Evolutionary conservation across 2,888 invertebrate genomes (phyloP).

Genomic region (Apamea sordens): DNA sequence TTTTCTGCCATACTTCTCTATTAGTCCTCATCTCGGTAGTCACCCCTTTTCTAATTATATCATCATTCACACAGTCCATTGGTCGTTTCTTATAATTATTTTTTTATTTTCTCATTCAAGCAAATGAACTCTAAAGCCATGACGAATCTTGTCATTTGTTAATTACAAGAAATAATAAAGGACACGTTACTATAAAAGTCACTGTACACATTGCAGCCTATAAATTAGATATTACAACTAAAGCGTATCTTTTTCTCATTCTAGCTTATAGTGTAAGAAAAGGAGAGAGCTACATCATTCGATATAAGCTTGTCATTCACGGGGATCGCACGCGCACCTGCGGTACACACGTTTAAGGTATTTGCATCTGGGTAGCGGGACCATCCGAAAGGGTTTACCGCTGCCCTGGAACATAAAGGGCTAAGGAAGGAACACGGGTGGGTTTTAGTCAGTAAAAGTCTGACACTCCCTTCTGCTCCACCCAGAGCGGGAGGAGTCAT

Average conservation of each 20-base stretch:
- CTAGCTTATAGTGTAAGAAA: background rate
- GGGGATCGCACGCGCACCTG: conserved; percentile 61
- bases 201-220: conserved; percentile 5
- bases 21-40: too few relatives aligned
- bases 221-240: conserved; percentile 12
- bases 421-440: too few relatives aligned
- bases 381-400: too few relatives aligned
- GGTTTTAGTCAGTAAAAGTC: too few relatives aligned
- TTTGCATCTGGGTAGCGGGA: conserved; percentile 71
- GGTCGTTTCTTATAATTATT: background rate
- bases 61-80: too few relatives aligned
- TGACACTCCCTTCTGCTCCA: too few relatives aligned
- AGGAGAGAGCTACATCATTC: conserved; percentile 10
- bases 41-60: too few relatives aligned
- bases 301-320: conserved; percentile 54
- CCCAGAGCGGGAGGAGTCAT: too few relatives aligned
- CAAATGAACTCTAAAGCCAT: background rate
- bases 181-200: conserved; percentile 12
- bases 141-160: background rate
- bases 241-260: conserved; percentile 9
- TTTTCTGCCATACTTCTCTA: too few relatives aligned
- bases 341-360: conserved; percentile 60
- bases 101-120: background rate
- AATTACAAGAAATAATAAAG: conserved; percentile 24
- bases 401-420: too few relatives aligned